Base-by-base conservation (phyloP, 2,888 invertebrate species). In the Lasioglossum leucozonium region DNA sequence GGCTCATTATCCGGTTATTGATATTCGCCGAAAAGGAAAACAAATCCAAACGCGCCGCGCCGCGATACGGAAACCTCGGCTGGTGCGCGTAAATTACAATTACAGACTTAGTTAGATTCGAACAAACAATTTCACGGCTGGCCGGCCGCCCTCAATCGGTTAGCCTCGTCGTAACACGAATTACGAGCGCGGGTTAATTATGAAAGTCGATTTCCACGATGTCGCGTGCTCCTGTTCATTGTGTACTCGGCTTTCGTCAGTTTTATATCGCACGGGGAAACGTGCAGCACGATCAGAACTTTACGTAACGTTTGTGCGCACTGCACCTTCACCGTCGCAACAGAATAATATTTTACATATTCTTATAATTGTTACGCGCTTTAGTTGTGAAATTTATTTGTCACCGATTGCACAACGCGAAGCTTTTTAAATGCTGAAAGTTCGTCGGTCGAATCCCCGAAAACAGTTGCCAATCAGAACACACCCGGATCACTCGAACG, bases 101-200 rank as follows among this genome's bases (percentile, higher is more conserved):
- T 72, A 73, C 30, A 13, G 51, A 34, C 37, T 73, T 58, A 18
- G 51, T 74, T 74, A 72, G 42, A 51, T 74, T n/a, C 47, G n/a
- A 44, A 44, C 67, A 71, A 51, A 76, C 81, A 81, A 73, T 86
- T 76, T 13, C 77, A 67, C 34, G 40, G 58, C 22, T n/a, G 22
- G 51, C 37, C 34, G 47, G n/a, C 26, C 26, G n/a, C 16, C 22
- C 75, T 34, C 58, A 34, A n/a, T 72, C 79, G 55, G 67, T 76
- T 26, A 47, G 37, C 72, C 47, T 42, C 55, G 79, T 42, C 55
- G 79, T 71, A 67, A 69, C 34, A 47, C 55, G 76, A 67, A 84
- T 79, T 79, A 73, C 55, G 71, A 47, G 75, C 44, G 58, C 18
- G 47, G 67, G 84, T 79, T 85, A 84, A 85, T 84, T 85, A 84